Base-by-base conservation (phyloP, 2,113 vertebrate species). In the Monarcha castaneiventris region DNA sequence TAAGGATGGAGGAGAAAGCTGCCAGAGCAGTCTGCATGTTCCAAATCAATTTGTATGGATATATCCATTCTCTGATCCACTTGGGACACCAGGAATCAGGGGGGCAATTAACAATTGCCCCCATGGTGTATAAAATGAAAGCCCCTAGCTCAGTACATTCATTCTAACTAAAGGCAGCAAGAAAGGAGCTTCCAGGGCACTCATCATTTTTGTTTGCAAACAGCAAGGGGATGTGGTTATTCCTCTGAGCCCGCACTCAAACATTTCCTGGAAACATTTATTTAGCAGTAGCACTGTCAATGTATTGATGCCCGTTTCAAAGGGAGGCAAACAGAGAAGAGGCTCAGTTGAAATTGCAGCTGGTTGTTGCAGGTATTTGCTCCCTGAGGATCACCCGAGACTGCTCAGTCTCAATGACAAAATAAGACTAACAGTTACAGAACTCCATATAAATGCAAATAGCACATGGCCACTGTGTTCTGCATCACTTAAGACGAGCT, bases 131-230 rank as follows among this genome's bases (percentile, higher is more conserved):
- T 56, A 37, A 89, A 84, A 78, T 32, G 25, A 35, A 76, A 87
- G 13, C 49, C 63, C 21, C 66, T n/a, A 66, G 66, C 35, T 78
- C 77, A 71, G 30, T 32, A 27, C 44, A 2, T 82, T 84, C 62
- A 35, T 54, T 89, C 29, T 41, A 30, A 52, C 35, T 46, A 46
- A 49, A 96, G 62, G 54, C 21, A 84, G 54, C 41, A 54, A 89
- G 30, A 73, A 51, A 68, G 25, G 19, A 63, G 30, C 56, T 92
- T 74, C 56, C 64, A 67, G 90, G 32, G 13, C 49, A n/a, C 32
- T 87, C 61, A 52, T 43, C 25, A 58, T 48, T 94, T 95, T 87
- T 94, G 78, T 82, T 93, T 87, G 54, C 74, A 95, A 89, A 89
- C 10, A 93, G 30, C 8, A 1, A 87, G 62, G 41, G 62, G 37